These are phyloP conservation scores for Caradrina clavipalpis DNA, from an alignment of 2,888 invertebrate species.

Conservation along the genomic window DNA sequence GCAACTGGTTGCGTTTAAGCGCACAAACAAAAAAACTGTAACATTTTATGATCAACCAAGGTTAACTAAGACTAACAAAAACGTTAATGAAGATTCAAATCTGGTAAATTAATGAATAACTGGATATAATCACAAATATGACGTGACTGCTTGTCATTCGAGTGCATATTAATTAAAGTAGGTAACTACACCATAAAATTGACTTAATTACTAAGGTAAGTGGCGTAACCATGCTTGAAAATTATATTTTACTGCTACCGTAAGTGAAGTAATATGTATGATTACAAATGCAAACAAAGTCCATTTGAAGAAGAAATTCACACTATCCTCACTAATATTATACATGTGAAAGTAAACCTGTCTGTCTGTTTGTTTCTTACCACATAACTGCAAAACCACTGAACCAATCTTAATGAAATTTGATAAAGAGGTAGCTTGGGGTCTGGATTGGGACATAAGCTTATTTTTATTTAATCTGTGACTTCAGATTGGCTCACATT, in stretches of 20 bases:
- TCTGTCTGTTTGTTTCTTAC: no score
- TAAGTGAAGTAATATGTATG: neutral
- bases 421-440: no score
- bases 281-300: neutral
- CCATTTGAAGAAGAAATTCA: no score
- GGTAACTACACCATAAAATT: neutral
- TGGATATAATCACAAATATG: neutral
- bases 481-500: no score
- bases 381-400: no score
- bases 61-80: conserved; percentile 21
- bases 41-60: conserved; percentile 12
- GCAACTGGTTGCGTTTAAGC: neutral
- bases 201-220: neutral
- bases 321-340: no score
- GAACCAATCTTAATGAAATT: no score
- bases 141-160: conserved; percentile 2
- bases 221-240: neutral
- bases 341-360: no score
- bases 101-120: conserved; percentile 17
- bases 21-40: neutral
- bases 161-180: conserved; percentile 9
- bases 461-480: no score
- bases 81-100: conserved; percentile 13
- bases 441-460: no score
- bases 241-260: neutral